Percentiles rank a stretch among this genome's conserved stretches.
Evolutionary conservation across 2,888 invertebrate genomes (phyloP).

Genomic region (Phytoseiulus persimilis): DNA sequence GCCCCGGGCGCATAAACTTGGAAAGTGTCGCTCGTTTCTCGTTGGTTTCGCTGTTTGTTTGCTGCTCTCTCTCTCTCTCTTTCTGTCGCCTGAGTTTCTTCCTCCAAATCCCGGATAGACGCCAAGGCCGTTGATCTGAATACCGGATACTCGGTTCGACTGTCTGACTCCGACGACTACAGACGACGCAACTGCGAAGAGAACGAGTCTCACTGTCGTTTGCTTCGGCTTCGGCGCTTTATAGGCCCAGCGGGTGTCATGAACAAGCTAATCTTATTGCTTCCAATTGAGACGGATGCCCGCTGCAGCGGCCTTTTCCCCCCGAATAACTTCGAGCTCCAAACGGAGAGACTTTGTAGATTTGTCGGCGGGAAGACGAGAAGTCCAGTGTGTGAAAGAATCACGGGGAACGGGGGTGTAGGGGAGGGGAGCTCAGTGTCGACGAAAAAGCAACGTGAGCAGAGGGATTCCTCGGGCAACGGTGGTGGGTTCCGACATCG

Average conservation of each 20-base stretch:
- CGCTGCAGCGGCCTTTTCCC: background rate
- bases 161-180: background rate
- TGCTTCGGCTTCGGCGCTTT: background rate
- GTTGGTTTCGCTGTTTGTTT: too few species aligned
- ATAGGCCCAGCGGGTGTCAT: constrained; percentile 37
- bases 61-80: background rate
- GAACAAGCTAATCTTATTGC: constrained; percentile 39
- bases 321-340: background rate
- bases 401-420: background rate
- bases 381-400: background rate
- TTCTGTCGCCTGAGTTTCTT: too few species aligned
- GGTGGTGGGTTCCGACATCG: background rate
- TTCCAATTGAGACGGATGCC: constrained; percentile 37
- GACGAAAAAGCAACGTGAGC: background rate
- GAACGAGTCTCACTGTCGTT: background rate
- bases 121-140: background rate
- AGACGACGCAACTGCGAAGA: background rate
- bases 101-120: background rate
- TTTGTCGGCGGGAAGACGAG: background rate
- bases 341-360: background rate
- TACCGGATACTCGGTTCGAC: background rate
- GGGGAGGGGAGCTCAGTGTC: background rate
- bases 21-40: background rate
- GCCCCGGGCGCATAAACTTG: background rate
- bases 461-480: background rate